Evolutionary conservation across 2,888 invertebrate genomes (phyloP).

Genomic region (Acheta domesticus): DNA sequence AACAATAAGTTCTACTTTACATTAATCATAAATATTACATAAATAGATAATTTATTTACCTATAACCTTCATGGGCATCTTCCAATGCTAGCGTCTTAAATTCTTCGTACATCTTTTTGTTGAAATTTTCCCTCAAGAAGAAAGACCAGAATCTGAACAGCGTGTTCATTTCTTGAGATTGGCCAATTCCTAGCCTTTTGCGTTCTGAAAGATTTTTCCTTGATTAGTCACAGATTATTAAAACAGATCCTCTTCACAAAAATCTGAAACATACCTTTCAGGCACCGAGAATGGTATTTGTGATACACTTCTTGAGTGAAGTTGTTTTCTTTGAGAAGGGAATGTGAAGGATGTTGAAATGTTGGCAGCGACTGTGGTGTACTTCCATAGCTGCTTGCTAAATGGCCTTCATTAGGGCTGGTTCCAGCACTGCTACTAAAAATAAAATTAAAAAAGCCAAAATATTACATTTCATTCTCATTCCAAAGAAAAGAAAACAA

Average conservation of each 20-base stretch:
- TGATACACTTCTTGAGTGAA: conserved; percentile 98
- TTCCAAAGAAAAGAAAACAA: too few relatives aligned
- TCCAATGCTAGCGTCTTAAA: conserved; percentile 89
- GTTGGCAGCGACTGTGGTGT: conserved; percentile 80
- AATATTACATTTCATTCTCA: too few relatives aligned
- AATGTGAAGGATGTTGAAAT: conserved; percentile 96
- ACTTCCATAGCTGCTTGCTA: conserved; percentile 73
- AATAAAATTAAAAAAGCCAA: not conserved
- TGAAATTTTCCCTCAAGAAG: conserved; percentile 97
- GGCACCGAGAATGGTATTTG: conserved; percentile 90
- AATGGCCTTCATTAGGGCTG: conserved; percentile 62
- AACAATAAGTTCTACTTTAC: too few relatives aligned
- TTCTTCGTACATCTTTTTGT: conserved; percentile 96
- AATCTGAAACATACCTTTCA: conserved; percentile 64
- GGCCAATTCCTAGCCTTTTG: conserved; percentile 86
- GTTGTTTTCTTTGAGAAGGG: conserved; percentile 90
- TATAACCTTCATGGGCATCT: conserved; percentile 85
- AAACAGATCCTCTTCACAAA: too few relatives aligned
- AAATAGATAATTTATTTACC: conserved; percentile 52
- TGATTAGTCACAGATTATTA: not conserved
- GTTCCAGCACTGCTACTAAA: conserved; percentile 73
- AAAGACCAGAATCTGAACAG: conserved; percentile 99
- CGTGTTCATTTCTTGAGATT: conserved; percentile 99
- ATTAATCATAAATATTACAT: too few relatives aligned
- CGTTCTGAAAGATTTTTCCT: conserved; percentile 64